Conservation (phyloP, 2,797 vertebrate genomes). For the Tympanoctomys barrerae region DNA sequence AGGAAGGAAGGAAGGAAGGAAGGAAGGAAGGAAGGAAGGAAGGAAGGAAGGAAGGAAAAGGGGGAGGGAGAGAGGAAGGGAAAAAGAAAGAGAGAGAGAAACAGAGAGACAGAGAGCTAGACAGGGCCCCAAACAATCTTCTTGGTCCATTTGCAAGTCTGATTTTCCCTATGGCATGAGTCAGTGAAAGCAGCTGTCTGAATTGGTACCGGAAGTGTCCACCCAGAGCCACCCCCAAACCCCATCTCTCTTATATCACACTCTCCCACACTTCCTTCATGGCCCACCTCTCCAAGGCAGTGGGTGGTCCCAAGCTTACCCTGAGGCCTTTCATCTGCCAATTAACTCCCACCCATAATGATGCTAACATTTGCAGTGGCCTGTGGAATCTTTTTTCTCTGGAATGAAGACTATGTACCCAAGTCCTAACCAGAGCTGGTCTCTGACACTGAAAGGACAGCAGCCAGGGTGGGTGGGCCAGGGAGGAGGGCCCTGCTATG, state of each 20-base stretch:
- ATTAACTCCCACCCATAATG: not conserved
- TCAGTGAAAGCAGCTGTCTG: not conserved
- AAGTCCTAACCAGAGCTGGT: not conserved
- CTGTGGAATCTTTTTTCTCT: not conserved
- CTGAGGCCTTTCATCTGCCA: not conserved
- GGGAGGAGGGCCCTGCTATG: not conserved
- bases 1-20: accelerated
- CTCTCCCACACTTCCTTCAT: not conserved
- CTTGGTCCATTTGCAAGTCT: not conserved
- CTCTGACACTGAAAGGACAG: not conserved
- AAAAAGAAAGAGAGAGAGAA: not conserved
- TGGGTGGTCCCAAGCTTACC: not conserved
- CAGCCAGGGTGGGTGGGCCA: not conserved
- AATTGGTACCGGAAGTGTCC: not conserved
- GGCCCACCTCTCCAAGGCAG: not conserved
- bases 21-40: not conserved
- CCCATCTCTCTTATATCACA: not conserved
- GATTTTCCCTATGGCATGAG: not conserved
- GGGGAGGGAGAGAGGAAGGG: no score
- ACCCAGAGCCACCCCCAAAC: not conserved
- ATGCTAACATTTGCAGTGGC: not conserved
- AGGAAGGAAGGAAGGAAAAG: not conserved
- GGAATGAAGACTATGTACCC: not conserved
- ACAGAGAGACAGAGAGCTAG: not conserved
- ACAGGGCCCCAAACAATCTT: not conserved